phyloP scores from a whole-genome alignment of 1,140 invertebrate species.

The Zaprionus gabonicus region DNA sequence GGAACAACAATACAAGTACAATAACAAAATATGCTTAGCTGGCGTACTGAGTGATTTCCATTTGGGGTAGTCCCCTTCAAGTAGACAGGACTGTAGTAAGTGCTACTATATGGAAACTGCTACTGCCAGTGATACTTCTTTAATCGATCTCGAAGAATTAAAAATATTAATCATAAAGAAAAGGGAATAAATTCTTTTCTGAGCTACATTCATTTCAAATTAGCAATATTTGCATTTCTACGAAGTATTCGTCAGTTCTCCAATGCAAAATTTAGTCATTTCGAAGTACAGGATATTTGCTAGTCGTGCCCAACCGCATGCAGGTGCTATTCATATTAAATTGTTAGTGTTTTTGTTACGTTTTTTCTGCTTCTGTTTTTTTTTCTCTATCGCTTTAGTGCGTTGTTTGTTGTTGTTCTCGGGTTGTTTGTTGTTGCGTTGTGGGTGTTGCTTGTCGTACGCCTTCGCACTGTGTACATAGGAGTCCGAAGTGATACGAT shows the following conservation, averaged over 20 bases:
- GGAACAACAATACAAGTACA: constrained; percentile 14
- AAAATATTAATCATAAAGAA: no score
- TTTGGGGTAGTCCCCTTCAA: neutral
- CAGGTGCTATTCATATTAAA: constrained; percentile 24
- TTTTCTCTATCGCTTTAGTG: neutral
- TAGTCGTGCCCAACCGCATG: neutral
- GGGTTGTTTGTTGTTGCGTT: constrained; percentile 3
- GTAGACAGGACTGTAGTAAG: neutral
- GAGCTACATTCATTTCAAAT: no score
- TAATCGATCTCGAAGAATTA: no score
- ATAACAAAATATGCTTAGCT: constrained; percentile 26
- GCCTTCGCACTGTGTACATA: constrained; percentile 13
- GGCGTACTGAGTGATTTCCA: constrained; percentile 7
- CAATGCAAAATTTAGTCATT: no score
- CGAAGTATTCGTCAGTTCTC: no score
- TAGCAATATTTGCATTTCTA: no score
- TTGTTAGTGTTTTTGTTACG: constrained; percentile 38
- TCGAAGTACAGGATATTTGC: neutral
- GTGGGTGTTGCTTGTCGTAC: constrained; percentile 21
- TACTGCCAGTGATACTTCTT: neutral
- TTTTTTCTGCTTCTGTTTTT: constrained; percentile 27
- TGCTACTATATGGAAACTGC: neutral
- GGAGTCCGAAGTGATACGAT: constrained; percentile 9
- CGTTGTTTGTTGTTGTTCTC: neutral
- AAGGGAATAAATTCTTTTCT: no score